phyloP scores from a whole-genome alignment of 2,888 invertebrate genomes.

The Lydus trimaculatus region DNA sequence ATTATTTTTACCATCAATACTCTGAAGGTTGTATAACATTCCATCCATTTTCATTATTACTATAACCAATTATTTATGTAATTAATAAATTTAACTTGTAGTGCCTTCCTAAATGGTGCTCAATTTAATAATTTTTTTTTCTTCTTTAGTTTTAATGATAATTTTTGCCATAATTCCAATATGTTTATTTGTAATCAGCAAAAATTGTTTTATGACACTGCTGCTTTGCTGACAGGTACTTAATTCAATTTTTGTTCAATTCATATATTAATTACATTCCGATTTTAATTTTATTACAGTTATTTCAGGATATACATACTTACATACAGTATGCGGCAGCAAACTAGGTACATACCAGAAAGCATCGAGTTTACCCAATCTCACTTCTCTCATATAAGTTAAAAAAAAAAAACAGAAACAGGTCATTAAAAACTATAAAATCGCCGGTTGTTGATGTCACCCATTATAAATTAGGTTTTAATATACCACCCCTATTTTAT shows the following conservation, averaged over 20 bases:
- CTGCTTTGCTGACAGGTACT: conserved; percentile 1
- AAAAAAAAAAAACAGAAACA: too few species aligned
- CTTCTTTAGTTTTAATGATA: not conserved
- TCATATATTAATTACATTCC: not conserved
- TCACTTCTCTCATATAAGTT: too few species aligned
- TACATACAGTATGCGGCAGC: too few species aligned
- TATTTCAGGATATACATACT: not conserved
- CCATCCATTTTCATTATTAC: not conserved
- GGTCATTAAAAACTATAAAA: too few species aligned
- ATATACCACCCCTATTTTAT: too few species aligned
- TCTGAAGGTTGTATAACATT: not conserved
- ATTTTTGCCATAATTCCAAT: conserved; percentile 8
- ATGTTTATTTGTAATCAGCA: not conserved
- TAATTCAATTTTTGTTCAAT: not conserved
- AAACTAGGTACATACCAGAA: too few species aligned
- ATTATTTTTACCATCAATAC: not conserved
- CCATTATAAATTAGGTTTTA: too few species aligned
- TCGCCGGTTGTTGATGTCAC: too few species aligned
- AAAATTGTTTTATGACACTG: too few species aligned
- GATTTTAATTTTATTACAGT: not conserved
- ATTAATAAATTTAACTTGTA: not conserved
- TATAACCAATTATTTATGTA: not conserved
- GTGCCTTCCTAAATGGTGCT: conserved; percentile 8
- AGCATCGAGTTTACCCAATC: too few species aligned
- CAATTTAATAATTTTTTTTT: not conserved